phyloP scores from a whole-genome alignment of 2,113 vertebrate species.

The Panthera tigris region DNA sequence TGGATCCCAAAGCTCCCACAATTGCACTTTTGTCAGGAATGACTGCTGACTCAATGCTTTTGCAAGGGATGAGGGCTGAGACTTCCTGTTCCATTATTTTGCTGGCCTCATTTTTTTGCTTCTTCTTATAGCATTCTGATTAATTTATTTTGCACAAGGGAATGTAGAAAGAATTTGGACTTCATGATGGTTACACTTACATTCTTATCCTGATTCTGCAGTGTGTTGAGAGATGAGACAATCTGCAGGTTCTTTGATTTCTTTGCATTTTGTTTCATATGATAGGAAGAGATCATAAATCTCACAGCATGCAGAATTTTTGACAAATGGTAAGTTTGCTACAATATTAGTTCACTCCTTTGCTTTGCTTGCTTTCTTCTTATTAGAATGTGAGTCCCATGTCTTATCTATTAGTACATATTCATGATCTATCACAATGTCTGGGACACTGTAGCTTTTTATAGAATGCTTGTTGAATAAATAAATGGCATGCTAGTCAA shows the following conservation, averaged over 20 bases:
- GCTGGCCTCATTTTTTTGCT: neutral
- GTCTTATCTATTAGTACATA: neutral
- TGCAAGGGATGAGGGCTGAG: neutral
- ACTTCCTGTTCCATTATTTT: neutral
- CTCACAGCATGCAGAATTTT: neutral
- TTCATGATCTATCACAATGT: neutral
- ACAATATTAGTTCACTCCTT: neutral
- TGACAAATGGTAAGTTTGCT: neutral
- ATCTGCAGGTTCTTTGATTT: neutral
- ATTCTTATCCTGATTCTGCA: neutral
- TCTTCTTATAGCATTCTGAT: neutral
- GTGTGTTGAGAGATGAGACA: neutral
- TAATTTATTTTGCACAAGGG: neutral
- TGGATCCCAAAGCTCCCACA: neutral
- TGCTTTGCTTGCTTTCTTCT: neutral
- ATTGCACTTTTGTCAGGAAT: neutral
- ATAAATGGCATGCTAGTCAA: neutral
- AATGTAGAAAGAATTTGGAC: neutral
- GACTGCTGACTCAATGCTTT: neutral
- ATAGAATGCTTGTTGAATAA: neutral
- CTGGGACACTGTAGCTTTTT: neutral
- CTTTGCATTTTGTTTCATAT: neutral
- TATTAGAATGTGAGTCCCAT: neutral
- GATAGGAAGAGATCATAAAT: neutral
- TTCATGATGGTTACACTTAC: neutral